Evolutionary conservation across 2,113 vertebrate genomes (phyloP).

Genomic region (Solea senegalensis): DNA sequence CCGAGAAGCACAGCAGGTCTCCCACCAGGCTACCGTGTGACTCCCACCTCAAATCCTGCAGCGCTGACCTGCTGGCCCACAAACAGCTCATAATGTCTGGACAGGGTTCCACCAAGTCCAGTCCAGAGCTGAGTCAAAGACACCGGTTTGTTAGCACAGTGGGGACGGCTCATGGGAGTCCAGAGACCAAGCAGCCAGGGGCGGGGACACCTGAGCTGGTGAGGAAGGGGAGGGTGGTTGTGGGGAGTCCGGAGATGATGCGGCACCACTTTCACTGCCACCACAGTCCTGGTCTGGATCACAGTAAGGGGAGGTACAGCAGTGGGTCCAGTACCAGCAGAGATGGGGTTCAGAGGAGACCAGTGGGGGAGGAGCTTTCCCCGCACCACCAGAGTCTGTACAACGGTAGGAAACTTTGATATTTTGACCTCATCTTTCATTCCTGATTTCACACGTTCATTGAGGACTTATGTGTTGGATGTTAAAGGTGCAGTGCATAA

Average conservation of each 20-base stretch:
- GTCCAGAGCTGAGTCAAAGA: constrained; percentile 89
- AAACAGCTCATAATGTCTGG: constrained; percentile 57
- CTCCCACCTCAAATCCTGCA: constrained; percentile 48
- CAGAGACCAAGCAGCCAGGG: constrained; percentile 83
- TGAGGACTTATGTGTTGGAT: too few relatives aligned
- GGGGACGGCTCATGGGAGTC: constrained; percentile 77
- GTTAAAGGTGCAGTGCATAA: too few relatives aligned
- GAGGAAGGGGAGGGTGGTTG: constrained; percentile 82
- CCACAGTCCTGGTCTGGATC: constrained; percentile 83
- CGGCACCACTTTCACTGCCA: constrained; percentile 87
- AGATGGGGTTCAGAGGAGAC: constrained; percentile 87
- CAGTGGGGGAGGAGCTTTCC: constrained; percentile 83
- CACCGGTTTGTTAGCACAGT: constrained; percentile 72
- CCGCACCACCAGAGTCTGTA: constrained; percentile 88
- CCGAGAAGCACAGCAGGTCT: constrained; percentile 85
- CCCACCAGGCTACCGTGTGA: constrained; percentile 72
- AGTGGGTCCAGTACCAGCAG: constrained; percentile 77
- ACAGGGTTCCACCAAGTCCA: constrained; percentile 78
- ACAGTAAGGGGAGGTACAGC: constrained; percentile 80
- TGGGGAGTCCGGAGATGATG: constrained; percentile 89
- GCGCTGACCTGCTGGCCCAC: constrained; percentile 67
- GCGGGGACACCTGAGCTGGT: constrained; percentile 88
- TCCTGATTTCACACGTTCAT: too few relatives aligned
- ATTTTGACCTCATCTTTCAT: not conserved
- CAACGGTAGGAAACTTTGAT: constrained; percentile 86